phyloP scores from a whole-genome alignment of 2,113 vertebrate species.

The Oxyruncus cristatus region DNA sequence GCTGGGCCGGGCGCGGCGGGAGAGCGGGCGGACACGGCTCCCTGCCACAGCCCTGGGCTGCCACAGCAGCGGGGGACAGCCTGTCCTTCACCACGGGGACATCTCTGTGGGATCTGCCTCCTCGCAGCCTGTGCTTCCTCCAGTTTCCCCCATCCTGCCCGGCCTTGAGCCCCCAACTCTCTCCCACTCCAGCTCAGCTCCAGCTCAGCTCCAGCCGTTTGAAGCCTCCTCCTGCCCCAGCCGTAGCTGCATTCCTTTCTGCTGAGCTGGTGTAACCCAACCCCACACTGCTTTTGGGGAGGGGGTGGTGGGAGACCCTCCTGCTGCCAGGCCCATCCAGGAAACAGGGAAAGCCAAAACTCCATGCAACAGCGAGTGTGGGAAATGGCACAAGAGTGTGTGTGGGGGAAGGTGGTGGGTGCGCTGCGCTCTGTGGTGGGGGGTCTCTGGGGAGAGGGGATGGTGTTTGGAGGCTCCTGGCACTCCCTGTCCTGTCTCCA shows the following conservation, averaged over 20 bases:
- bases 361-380: accelerated
- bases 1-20: neutral
- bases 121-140: neutral
- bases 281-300: neutral
- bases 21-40: neutral
- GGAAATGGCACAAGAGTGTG: accelerated
- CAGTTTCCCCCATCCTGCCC: neutral
- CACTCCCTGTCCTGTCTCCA: neutral
- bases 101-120: neutral
- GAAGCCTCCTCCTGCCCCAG: neutral
- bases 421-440: accelerated
- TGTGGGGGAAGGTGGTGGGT: neutral
- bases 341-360: neutral
- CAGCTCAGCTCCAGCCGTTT: neutral
- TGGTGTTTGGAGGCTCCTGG: neutral
- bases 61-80: neutral
- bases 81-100: neutral
- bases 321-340: neutral
- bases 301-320: neutral
- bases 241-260: conserved; percentile 47
- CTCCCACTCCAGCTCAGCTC: neutral
- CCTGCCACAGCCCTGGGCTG: neutral
- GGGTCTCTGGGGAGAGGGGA: neutral
- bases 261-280: conserved; percentile 50
- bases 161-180: neutral